phyloP scores from a whole-genome alignment of 1,140 invertebrate species.

The Brachionus paranguensis region DNA sequence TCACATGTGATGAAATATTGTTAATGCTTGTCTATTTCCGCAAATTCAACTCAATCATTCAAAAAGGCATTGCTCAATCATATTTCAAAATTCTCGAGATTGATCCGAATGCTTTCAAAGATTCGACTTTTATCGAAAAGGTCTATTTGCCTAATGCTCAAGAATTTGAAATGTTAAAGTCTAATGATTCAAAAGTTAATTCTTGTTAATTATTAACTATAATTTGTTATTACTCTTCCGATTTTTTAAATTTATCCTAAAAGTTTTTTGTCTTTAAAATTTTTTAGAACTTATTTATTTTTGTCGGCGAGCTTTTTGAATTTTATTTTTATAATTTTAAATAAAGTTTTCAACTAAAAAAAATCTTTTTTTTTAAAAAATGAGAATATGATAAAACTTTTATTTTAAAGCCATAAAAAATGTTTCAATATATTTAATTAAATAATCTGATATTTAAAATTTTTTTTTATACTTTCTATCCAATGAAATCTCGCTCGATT shows the following conservation, averaged over 20 bases:
- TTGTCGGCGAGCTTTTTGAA: not conserved
- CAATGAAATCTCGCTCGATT: not conserved
- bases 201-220: not conserved
- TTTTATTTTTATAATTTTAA: not conserved
- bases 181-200: not conserved
- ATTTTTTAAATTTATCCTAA: not conserved
- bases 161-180: not conserved
- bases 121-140: conserved; percentile 9
- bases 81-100: conserved; percentile 15
- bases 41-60: conserved; percentile 28
- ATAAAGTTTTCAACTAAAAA: not conserved
- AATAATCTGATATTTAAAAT: not conserved
- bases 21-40: conserved; percentile 27
- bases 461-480: too few species aligned
- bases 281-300: not conserved
- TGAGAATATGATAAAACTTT: too few species aligned
- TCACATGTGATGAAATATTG: conserved; percentile 39
- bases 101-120: not conserved
- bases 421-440: too few species aligned
- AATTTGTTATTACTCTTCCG: not conserved
- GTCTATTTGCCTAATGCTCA: conserved; percentile 5
- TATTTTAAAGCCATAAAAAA: too few species aligned
- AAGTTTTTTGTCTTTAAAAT: not conserved
- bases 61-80: conserved; percentile 12
- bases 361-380: not conserved